These are phyloP conservation scores for Cephalopholis sonnerati DNA, from an alignment of 2,113 vertebrate genomes.

Conservation along the genomic window DNA sequence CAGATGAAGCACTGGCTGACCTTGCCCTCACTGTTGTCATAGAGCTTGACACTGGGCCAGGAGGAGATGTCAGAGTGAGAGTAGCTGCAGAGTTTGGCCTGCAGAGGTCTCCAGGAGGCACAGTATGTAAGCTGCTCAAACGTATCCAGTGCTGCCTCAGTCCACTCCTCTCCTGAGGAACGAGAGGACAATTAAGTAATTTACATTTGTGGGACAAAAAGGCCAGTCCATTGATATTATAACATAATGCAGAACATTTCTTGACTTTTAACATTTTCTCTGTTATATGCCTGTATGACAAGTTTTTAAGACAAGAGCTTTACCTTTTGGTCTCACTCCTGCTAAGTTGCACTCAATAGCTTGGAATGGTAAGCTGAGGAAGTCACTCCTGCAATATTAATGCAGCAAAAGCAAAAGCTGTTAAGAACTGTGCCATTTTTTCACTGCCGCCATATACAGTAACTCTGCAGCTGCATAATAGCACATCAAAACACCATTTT, in stretches of 20 bases:
- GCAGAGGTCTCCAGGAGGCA: slow-evolving; percentile 88
- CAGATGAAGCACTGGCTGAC: slow-evolving; percentile 64
- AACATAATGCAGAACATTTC: background rate
- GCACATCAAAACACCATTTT: background rate
- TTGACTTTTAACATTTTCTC: background rate
- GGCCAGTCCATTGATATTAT: background rate
- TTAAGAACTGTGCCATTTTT: slow-evolving; percentile 19
- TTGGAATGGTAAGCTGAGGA: slow-evolving; percentile 95
- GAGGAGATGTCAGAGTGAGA: slow-evolving; percentile 83
- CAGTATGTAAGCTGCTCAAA: slow-evolving; percentile 90
- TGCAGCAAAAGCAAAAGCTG: slow-evolving; percentile 54
- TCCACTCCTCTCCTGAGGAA: slow-evolving; percentile 85
- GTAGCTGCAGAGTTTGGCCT: slow-evolving; percentile 92
- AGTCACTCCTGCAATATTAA: slow-evolving; percentile 89
- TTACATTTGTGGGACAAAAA: background rate
- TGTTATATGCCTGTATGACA: background rate
- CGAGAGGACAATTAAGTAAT: background rate
- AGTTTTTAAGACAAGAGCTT: slow-evolving; percentile 24
- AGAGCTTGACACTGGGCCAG: slow-evolving; percentile 89
- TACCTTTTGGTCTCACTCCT: slow-evolving; percentile 87
- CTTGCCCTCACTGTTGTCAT: slow-evolving; percentile 75
- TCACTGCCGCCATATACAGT: background rate
- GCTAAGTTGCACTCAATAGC: slow-evolving; percentile 94
- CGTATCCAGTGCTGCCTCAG: slow-evolving; percentile 86
- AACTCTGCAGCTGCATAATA: background rate